phyloP scores from a whole-genome alignment of 2,113 vertebrate genomes.

The Chitala chitala region DNA sequence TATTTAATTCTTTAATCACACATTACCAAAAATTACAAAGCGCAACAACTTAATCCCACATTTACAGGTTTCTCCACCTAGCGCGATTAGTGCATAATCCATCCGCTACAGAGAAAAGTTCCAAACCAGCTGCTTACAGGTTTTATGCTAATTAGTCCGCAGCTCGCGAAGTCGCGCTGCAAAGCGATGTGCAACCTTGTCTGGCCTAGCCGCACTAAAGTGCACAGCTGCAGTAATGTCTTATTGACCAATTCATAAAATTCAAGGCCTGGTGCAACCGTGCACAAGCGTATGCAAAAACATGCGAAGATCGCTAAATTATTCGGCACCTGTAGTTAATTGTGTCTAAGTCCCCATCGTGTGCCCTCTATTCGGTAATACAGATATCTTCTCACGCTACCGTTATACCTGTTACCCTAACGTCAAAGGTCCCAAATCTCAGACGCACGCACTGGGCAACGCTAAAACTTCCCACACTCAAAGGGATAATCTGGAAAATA shows the following conservation, averaged over 20 bases:
- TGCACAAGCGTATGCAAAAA: constrained; percentile 38
- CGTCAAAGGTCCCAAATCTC: constrained; percentile 40
- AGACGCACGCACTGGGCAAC: constrained; percentile 49
- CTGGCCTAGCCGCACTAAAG: constrained; percentile 57
- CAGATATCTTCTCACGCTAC: constrained; percentile 19
- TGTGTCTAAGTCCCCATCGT: constrained; percentile 23
- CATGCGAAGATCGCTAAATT: constrained; percentile 31
- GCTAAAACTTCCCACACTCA: constrained; percentile 51
- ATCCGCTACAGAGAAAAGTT: constrained; percentile 44
- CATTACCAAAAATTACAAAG: background rate
- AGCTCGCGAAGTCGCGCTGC: constrained; percentile 36
- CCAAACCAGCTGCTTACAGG: constrained; percentile 41
- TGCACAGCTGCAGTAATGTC: constrained; percentile 37
- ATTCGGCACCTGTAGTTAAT: constrained; percentile 22
- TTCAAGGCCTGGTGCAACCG: constrained; percentile 47
- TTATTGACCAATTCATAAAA: constrained; percentile 43
- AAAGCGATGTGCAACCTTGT: constrained; percentile 32
- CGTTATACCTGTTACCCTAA: constrained; percentile 60
- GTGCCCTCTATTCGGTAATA: constrained; percentile 28
- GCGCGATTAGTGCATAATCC: constrained; percentile 27
- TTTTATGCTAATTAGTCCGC: constrained; percentile 40
- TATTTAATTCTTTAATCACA: no score
- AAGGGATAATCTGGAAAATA: constrained; percentile 38
- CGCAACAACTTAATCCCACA: background rate
- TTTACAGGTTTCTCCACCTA: constrained; percentile 32